Evolutionary conservation across 2,797 vertebrate genomes (phyloP), one percentile per base, ranked within the genome.

Genomic region (Pipistrellus nathusii): DNA sequence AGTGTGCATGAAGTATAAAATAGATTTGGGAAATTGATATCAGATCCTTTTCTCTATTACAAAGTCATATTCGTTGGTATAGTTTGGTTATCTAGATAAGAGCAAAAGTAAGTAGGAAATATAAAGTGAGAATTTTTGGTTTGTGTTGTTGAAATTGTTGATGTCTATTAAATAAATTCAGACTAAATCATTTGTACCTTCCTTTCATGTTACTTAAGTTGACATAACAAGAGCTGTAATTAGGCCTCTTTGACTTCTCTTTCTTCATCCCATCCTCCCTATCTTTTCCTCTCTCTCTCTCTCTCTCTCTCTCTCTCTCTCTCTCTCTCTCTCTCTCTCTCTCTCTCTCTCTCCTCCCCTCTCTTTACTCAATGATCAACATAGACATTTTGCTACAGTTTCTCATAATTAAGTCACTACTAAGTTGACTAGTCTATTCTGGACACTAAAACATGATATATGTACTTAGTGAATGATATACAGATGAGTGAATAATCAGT

Each of bases 341-440:
- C 12, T 13, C 27, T 30, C 3, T 57, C 69, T 11, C 4, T 46
- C 30, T n/a, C 57, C 11, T 6, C 10, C 44, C 10, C 10, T 66
- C 41, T 64, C 53, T 77, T n/a, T 68, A 25, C 11, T 55, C 32
- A 94, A 27, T 6, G 59, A 30, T 48, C 17, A 87, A 15, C 14
- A 25, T 7, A 25, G 21, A 81, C 64, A 68, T 89, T 92, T 77
- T 38, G 6, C 44, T 84, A 27, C 2, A 41, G 51, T 53, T 91
- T 96, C 88, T 95, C 89, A 95, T 97, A 97, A 97, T 98, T 97
- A 80, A 98, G 95, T 95, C 76, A 93, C 69, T 94, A 44, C 69
- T 85, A 96, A 73, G 83, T 96, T 95, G 94, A 88, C 94, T 95
- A 94, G 41, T 78, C 95, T 96, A 96, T 97, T 98, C 96, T 96